These are phyloP conservation scores for Hyppa rectilinea DNA, from an alignment of 2,888 invertebrate species.

Conservation along the genomic window DNA sequence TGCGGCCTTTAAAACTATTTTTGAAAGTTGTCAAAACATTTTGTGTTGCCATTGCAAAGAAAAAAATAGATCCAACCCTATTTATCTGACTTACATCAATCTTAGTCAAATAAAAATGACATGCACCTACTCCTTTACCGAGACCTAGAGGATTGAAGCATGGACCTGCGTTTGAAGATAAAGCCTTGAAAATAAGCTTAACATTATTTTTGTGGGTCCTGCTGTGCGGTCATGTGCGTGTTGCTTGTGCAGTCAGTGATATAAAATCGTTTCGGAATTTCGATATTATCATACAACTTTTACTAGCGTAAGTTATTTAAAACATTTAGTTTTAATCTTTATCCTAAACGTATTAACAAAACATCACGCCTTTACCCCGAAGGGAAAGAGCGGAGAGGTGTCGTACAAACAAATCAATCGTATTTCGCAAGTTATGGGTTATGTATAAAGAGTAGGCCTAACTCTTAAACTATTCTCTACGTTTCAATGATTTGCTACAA, in stretches of 20 bases:
- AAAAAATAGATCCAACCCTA: not conserved
- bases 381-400: not conserved
- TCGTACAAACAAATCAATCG: no score
- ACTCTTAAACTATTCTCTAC: not conserved
- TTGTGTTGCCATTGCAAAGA: not conserved
- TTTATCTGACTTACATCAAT: not conserved
- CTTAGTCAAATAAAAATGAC: not conserved
- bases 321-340: not conserved
- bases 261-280: slow-evolving; percentile 4
- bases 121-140: not conserved
- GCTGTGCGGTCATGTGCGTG: not conserved
- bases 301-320: slow-evolving; percentile 7
- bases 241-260: not conserved
- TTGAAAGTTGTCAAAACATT: slow-evolving; percentile 3
- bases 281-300: not conserved
- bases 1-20: slow-evolving; percentile 33
- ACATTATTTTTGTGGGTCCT: not conserved
- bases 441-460: not conserved
- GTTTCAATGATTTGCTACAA: not conserved
- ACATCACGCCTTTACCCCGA: not conserved
- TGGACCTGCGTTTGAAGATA: not conserved
- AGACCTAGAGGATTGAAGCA: not conserved
- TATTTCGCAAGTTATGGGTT: not conserved
- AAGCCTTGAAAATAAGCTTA: not conserved
- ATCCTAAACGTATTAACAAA: not conserved